phyloP scores from a whole-genome alignment of 2,113 vertebrate genomes.

The Heptranchias perlo region DNA sequence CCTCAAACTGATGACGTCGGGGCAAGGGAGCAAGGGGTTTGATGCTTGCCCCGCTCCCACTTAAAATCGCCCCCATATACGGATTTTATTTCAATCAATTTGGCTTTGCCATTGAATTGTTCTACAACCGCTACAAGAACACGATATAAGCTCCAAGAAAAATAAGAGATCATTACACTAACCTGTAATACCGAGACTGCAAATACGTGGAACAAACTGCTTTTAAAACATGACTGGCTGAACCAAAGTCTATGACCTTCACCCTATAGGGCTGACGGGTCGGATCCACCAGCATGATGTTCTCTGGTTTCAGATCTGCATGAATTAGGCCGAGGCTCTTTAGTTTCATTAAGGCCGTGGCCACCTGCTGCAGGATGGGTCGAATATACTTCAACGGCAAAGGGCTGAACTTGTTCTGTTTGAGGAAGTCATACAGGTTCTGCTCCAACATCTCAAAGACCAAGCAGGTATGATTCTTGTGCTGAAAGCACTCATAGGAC shows the following conservation, averaged over 20 bases:
- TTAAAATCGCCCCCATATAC: background rate
- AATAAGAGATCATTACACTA: constrained; percentile 43
- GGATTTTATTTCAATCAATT: background rate
- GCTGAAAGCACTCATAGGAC: constrained; percentile 97
- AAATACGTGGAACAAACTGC: constrained; percentile 94
- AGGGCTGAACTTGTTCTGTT: constrained; percentile 97
- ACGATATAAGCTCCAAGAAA: background rate
- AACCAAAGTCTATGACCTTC: constrained; percentile 97
- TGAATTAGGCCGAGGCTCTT: constrained; percentile 94
- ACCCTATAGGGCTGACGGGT: constrained; percentile 88
- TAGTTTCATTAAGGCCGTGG: constrained; percentile 92
- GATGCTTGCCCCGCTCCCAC: too few relatives aligned
- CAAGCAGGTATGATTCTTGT: constrained; percentile 98
- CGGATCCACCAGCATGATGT: constrained; percentile 97
- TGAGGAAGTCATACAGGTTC: constrained; percentile 96
- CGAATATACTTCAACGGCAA: constrained; percentile 91
- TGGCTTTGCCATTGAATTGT: background rate
- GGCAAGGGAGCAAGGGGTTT: background rate
- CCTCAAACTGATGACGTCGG: background rate
- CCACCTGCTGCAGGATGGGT: constrained; percentile 92
- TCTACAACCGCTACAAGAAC: background rate
- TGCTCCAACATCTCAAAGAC: constrained; percentile 99
- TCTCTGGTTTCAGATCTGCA: constrained; percentile 92
- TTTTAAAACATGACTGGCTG: constrained; percentile 93
- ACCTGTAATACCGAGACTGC: constrained; percentile 96